A percentile compares a stretch with the other conserved stretches of the same genome.
Evolutionary conservation across 2,888 invertebrate species (phyloP).

Genomic region (Drosophila prostipennis): DNA sequence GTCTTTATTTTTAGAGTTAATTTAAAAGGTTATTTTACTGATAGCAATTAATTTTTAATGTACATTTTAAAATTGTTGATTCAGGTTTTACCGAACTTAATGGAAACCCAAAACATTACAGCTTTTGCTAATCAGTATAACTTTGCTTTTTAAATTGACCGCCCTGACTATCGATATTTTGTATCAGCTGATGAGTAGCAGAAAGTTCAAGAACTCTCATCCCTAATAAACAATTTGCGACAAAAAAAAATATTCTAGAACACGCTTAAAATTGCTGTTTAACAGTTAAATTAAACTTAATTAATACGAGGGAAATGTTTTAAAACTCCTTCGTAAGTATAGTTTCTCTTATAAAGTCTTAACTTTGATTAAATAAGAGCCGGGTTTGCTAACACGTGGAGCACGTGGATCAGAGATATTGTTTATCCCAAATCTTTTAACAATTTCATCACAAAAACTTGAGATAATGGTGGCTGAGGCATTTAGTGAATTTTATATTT

Average conservation of each 20-base stretch:
- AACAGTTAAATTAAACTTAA: background rate
- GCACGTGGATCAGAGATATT: conserved; percentile 22
- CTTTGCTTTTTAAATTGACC: background rate
- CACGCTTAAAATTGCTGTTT: background rate
- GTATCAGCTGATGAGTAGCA: background rate
- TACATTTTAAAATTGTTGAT: no score
- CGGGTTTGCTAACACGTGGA: conserved; percentile 9
- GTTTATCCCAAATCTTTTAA: conserved; percentile 13
- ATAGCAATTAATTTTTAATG: no score
- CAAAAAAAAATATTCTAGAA: conserved; percentile 1
- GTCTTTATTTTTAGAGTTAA: no score
- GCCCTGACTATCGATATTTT: background rate
- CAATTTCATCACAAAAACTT: conserved; percentile 8
- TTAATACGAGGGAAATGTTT: fast-evolving
- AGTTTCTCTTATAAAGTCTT: background rate
- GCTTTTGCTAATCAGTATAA: no score
- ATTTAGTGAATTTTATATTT: conserved; percentile 69
- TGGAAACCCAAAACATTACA: no score
- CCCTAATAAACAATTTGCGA: conserved; percentile 9
- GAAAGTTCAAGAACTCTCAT: background rate
- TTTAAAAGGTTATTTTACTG: no score
- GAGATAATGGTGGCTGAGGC: conserved; percentile 49
- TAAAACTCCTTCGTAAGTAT: background rate
- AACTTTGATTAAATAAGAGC: background rate
- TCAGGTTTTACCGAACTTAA: no score